Evolutionary conservation across 1,140 invertebrate species (phyloP), one percentile per base, ranked within the genome.

Genomic region (Medauroidea extradentata): DNA sequence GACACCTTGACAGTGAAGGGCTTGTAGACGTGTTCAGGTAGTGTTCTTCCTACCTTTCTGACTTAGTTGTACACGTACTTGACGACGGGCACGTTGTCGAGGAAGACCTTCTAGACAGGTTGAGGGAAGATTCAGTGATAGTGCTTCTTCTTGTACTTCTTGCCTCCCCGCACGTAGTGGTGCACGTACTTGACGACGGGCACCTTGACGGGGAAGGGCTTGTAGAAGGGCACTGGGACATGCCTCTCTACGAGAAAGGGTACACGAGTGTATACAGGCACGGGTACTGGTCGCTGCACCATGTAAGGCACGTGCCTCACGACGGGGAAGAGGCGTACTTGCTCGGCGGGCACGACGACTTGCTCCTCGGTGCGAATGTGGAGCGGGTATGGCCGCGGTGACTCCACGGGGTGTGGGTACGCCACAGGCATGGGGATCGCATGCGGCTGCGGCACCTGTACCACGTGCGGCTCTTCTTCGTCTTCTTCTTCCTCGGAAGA

Each of bases 171-270:
- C 29, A 13, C n/a, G 44, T 50, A 50, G 46, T 57, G 56, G 29
- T 57, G 44, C 2, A 57, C 21, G 56, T 49, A 50, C 29, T 57
- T 49, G 16, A 51, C 29, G 27, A 57, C 29, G 44, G 44, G 56
- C 11, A 50, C 48, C 44, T 57, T 51, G 44, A 57, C 56, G 24
- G 56, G 44, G 46, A 49, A 57, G n/a, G 56, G 56, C 46, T 57
- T 57, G 3, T 24, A 19, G 1, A 57, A 34, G 24, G 56, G 56
- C 11, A 57, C 56, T 4, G 44, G 44, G 11, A 57, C 44, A 34
- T 27, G 44, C 21, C 42, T 49, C 27, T 50, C 48, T 3, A 57
- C 27, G 16, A 16, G 25, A 1, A 50, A 8, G 5, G 56, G 56
- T 24, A 57, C 46, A 8, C n/a, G 56, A 16, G 34, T 57, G 27